Base-by-base conservation (phyloP, 2,888 invertebrate species). In the Drosophila siamana region DNA sequence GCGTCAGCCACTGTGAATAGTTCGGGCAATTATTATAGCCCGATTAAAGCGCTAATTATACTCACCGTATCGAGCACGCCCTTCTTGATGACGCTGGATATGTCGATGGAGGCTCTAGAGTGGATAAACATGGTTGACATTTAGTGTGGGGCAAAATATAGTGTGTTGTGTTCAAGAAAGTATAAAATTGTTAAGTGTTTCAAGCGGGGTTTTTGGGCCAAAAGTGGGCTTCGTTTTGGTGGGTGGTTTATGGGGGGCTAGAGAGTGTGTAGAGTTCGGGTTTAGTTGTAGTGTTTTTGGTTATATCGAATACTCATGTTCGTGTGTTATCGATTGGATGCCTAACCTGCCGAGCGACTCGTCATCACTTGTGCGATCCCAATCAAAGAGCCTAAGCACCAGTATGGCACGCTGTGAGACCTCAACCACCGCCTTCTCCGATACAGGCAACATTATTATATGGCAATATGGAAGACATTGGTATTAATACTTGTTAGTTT, bases 301-400 rank as follows among this genome's bases (percentile, higher is more conserved):
- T 15, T 54, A 52, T 54, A 52, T 65, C 28, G 46, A 16, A 36
- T 48, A 59, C 41, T 67, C 67, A 43, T 61, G 56, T 44, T 67
- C 63, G 40, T 61, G 56, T 44, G 41, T 43, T 64, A 78, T 48
- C 55, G 56, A 54, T n/a, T 28, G 38, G 46, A 46, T 69, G 72
- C 78, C 94, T 93, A 94, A 96, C 97, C 97, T 97, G 94, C 98
- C 98, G 89, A 98, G 95, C 89, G 95, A 95, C 93, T 98, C 98
- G 93, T 98, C 98, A 92, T 95, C 95, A 91, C 96, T 96, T 86
- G 97, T 95, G 90, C 96, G 95, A 94, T 98, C 98, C 95, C 97
- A 97, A 95, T 98, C 98, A 94, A 94, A 97, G 89, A 98, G 95
- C 91, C 93, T 94, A 91, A 96, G 94, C 90, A 92, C 92, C 90